Percentiles rank a stretch among this genome's conserved stretches.
Conservation (phyloP, 2,888 invertebrate species). For the Aporophyla lueneburgensis region DNA sequence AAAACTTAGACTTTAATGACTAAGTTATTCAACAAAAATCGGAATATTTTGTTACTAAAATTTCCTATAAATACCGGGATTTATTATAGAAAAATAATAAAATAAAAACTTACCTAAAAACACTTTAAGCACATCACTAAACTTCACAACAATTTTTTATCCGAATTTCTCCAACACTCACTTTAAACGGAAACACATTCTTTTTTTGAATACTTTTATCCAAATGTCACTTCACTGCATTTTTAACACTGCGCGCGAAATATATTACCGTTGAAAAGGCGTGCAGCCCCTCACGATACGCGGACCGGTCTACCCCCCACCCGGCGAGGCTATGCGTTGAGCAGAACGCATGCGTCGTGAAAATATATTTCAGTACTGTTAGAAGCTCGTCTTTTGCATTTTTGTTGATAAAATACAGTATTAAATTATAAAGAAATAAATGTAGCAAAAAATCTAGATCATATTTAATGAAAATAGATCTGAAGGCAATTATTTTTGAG, state of each 20-base stretch:
- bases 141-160: constrained; percentile 48
- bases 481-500: background rate
- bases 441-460: background rate
- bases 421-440: constrained; percentile 2
- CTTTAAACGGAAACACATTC: constrained; percentile 52
- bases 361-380: constrained; percentile 48
- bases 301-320: constrained; percentile 66
- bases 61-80: background rate
- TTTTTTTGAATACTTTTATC: constrained; percentile 45
- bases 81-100: background rate
- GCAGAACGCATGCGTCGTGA: constrained; percentile 63
- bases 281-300: constrained; percentile 59
- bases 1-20: background rate
- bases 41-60: background rate
- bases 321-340: constrained; percentile 44
- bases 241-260: constrained; percentile 64
- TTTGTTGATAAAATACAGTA: constrained; percentile 25
- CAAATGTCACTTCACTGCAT: constrained; percentile 70
- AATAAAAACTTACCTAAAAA: constrained; percentile 59
- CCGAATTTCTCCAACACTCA: constrained; percentile 53
- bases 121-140: constrained; percentile 66
- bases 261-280: constrained; percentile 51
- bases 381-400: constrained; percentile 18
- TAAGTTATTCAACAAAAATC: background rate
- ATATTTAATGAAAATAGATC: background rate